Base-by-base conservation (phyloP, 2,113 vertebrate genomes). In the Tenrec ecaudatus region DNA sequence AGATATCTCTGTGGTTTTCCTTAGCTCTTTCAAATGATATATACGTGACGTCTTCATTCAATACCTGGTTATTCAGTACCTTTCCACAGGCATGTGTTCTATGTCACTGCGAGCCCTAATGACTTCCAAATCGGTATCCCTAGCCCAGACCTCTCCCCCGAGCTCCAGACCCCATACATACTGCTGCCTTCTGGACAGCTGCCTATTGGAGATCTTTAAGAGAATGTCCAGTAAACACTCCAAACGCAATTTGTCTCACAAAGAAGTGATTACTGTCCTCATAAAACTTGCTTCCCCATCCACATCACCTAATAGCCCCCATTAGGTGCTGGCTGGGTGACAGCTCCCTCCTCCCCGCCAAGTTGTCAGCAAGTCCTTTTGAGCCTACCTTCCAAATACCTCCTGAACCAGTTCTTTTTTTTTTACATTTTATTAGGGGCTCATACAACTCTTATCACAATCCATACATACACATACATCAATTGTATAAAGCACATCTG, bases 161-260 rank as follows among this genome's bases (percentile, higher is more conserved):
- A n/a, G n/a, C n/a, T 8, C 38, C 57, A 58, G 71, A 22, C 31
- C 78, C 38, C 81, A 85, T 58, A 43, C 33, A 71, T 86, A 3
- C 64, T 90, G n/a, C 86, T 66, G 6, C 16, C 73, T 81, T 19
- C 62, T 90, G 68, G 68, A 71, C 22, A 76, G 16, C 27, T 33
- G 43, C 76, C 62, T 92, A 69, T 29, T 47, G 69, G 87, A 91
- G 95, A 89, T 86, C 64, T 95, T 90, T 92, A 95, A 66, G 47
- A 86, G 69, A 73, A 36, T 77, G 71, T 57, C 93, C 47, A 83
- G 11, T 15, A 68, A 81, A 27, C 85, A 33, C 16, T 69, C 69
- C 68, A 47, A 83, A 36, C 36, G 60, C n/a, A 62, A 0, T 82
- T 75, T 81, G 69, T 79, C 75, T 86, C 22, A 57, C 8, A 29